phyloP scores from a whole-genome alignment of 2,888 invertebrate species.

The Lagria hirta region DNA sequence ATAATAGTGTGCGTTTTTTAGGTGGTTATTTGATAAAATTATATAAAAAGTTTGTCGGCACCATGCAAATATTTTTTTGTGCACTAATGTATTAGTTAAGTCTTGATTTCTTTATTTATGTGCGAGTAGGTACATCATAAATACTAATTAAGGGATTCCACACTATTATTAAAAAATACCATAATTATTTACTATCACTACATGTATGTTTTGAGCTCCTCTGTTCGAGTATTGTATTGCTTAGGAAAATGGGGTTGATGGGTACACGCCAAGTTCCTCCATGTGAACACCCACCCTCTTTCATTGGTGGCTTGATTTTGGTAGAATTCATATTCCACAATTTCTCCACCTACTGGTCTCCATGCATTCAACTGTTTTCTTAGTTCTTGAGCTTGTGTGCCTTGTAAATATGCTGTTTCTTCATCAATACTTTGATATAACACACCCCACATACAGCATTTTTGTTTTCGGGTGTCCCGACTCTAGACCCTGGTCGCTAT shows the following conservation, averaged over 20 bases:
- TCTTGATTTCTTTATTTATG: too few relatives aligned
- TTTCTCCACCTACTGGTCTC: slow-evolving; percentile 13
- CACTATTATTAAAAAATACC: too few relatives aligned
- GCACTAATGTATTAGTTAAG: too few relatives aligned
- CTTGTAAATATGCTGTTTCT: slow-evolving; percentile 9
- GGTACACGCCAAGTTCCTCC: slow-evolving; percentile 6
- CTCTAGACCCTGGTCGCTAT: slow-evolving; percentile 7
- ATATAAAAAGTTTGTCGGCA: too few relatives aligned
- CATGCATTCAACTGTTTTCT: slow-evolving; percentile 9
- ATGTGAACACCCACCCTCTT: slow-evolving; percentile 7
- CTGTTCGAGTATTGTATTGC: slow-evolving; percentile 8
- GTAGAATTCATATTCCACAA: slow-evolving; percentile 14
- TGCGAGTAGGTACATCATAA: too few relatives aligned
- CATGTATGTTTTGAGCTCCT: too few relatives aligned
- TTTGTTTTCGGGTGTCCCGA: slow-evolving; percentile 11
- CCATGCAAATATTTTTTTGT: too few relatives aligned
- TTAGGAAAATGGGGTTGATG: slow-evolving; percentile 11
- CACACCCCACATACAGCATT: slow-evolving; percentile 6
- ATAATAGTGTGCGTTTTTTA: too few relatives aligned
- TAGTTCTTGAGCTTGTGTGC: slow-evolving; percentile 6
- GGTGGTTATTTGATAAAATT: too few relatives aligned
- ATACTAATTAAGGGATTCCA: too few relatives aligned
- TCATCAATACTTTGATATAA: slow-evolving; percentile 8
- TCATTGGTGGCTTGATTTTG: slow-evolving; percentile 5
- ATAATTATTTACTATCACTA: too few relatives aligned